phyloP scores from a whole-genome alignment of 2,888 invertebrate genomes.

The Drosophila pseudotakahashii region DNA sequence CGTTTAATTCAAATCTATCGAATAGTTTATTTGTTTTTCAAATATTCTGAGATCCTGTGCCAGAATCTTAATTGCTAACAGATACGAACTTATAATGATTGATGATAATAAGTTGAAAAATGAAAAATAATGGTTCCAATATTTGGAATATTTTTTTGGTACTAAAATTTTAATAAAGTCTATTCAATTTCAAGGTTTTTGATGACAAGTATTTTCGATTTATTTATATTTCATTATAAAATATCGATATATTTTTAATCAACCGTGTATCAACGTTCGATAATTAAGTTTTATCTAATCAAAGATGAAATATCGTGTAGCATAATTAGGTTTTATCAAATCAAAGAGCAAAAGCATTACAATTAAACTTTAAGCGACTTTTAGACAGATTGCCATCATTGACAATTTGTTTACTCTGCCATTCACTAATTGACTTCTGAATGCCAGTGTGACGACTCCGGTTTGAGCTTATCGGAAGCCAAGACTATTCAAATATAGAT shows the following conservation, averaged over 20 bases:
- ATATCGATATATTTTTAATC: no score
- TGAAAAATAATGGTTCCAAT: no score
- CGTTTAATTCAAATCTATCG: conserved; percentile 1
- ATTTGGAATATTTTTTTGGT: no score
- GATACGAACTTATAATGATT: background rate
- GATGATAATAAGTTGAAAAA: no score
- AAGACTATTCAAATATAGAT: conserved; percentile 1
- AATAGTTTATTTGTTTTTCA: background rate
- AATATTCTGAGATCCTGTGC: background rate
- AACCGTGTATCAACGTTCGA: no score
- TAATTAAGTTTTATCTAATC: no score
- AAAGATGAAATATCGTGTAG: no score
- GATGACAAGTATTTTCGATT: no score
- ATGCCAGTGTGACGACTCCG: conserved; percentile 1
- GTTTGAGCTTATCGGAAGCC: background rate
- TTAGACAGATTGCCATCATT: background rate
- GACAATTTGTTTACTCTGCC: conserved; percentile 6
- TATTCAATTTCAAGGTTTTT: no score
- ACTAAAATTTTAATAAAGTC: no score
- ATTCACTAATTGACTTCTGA: conserved; percentile 19
- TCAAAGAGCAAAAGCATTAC: background rate
- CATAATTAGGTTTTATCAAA: no score
- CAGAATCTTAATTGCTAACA: background rate
- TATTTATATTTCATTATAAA: no score
- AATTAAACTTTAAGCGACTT: background rate